Base-by-base conservation (phyloP, 1,140 invertebrate species). In the Diuraphis noxia region DNA sequence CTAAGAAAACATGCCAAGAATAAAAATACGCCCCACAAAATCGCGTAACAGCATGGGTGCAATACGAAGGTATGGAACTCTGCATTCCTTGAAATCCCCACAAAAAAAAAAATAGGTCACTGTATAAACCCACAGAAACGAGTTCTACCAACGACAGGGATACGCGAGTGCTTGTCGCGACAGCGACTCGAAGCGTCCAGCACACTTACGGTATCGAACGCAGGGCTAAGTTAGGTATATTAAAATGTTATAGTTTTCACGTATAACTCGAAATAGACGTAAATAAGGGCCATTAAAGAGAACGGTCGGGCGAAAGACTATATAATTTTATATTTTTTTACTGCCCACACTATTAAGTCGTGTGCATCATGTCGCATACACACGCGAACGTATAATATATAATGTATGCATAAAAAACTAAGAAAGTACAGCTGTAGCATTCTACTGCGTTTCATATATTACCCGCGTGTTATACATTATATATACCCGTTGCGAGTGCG, bases 321-420 rank as follows among this genome's bases (percentile, higher is more conserved):
- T 85, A 85, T 85, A 21, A 85, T 85, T 84, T 84, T 43, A 72
- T 72, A 72, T 72, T 85, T 85, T 46, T 85, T 46, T 85, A 49
- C 84, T 43, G n/a, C 84, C 84, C 30, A 43, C 84, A 21, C 41
- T 34, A 30, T 17, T 34, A 30, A 30, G 25, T 82, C 38, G 38
- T 82, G 25, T 82, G 81, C 40, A 82, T 41, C 81, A 41, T 30
- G 43, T n/a, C 38, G 40, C 81, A 19, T 25, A 84, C 10, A 84
- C 38, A 30, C 79, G 25, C 81, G 5, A n/a, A 46, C 17, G 8
- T 1, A 23, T 34, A 72, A 72, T 72, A n/a, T 72, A 72, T 72
- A 72, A 86, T 23, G 41, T 34, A 49, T 34, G 4, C 21, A 86
- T 23, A 36, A 30, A 49, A 46, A n/a, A 52, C 34, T 46, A 86